Conservation (phyloP, 1,140 invertebrate genomes). For the Meloidogyne exigua region DNA sequence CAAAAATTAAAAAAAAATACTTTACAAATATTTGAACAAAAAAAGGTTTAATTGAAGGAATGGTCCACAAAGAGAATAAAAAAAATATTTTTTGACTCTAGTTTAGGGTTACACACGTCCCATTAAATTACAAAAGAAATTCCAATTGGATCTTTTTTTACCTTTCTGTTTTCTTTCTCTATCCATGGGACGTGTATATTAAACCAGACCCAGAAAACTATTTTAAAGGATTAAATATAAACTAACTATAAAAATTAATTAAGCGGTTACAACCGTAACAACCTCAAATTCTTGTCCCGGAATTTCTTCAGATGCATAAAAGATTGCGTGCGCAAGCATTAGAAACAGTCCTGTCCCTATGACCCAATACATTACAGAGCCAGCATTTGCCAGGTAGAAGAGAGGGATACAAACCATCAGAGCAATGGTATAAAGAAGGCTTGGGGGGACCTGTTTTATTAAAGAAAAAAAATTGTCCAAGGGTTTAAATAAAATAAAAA, state of each 20-base stretch:
- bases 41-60: not conserved
- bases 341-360: constrained; percentile 38
- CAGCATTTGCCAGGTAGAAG: constrained; percentile 43
- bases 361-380: constrained; percentile 49
- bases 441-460: constrained; percentile 37
- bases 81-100: too few species aligned
- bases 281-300: constrained; percentile 47
- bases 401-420: constrained; percentile 47
- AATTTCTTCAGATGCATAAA: constrained; percentile 46
- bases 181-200: too few species aligned
- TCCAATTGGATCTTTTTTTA: too few species aligned
- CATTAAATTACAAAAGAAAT: too few species aligned
- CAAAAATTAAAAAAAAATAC: not conserved
- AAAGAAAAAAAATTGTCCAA: not conserved
- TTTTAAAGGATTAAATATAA: too few species aligned
- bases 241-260: not conserved
- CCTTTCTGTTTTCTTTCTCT: too few species aligned
- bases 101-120: too few species aligned
- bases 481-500: not conserved
- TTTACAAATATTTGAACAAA: too few species aligned
- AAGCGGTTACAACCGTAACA: constrained; percentile 35
- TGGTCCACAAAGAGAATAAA: not conserved
- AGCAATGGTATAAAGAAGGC: constrained; percentile 44
- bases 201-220: too few species aligned
- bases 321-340: constrained; percentile 42